Percentiles rank a stretch among this genome's conserved stretches.
These are phyloP conservation scores for Hydriomena furcata DNA, from an alignment of 2,888 invertebrate genomes.

Conservation along the genomic window DNA sequence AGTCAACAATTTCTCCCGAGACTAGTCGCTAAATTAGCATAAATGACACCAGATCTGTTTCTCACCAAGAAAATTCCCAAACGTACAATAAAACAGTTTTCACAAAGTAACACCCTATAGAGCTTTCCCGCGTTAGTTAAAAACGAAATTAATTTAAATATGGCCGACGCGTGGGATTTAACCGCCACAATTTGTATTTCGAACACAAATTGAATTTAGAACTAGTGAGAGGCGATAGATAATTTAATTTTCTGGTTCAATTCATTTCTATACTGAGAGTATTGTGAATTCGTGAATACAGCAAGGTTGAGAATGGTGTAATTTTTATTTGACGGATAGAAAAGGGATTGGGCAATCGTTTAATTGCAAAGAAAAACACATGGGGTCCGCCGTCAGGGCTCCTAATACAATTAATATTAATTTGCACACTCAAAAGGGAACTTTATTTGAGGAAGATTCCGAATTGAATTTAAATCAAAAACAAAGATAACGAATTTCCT, in stretches of 20 bases:
- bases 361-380: constrained; percentile 81
- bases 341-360: constrained; percentile 56
- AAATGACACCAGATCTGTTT: constrained; percentile 35
- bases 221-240: constrained; percentile 57
- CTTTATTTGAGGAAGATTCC: constrained; percentile 30
- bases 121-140: constrained; percentile 68
- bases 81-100: constrained; percentile 54
- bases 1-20: constrained; percentile 28
- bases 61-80: constrained; percentile 44
- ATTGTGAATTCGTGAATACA: constrained; percentile 39
- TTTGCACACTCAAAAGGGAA: constrained; percentile 53
- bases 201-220: constrained; percentile 72
- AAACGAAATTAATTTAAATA: constrained; percentile 72
- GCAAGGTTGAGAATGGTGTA: constrained; percentile 45
- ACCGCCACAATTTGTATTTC: constrained; percentile 70
- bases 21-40: constrained; percentile 31
- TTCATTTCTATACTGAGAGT: constrained; percentile 43
- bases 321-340: constrained; percentile 40
- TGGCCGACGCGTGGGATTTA: constrained; percentile 63
- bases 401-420: constrained; percentile 81
- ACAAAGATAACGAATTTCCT: constrained; percentile 26
- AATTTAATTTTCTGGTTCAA: constrained; percentile 51
- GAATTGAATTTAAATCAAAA: constrained; percentile 34
- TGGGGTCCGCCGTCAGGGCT: constrained; percentile 67
- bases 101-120: constrained; percentile 55